Evolutionary conservation across 1,140 invertebrate genomes (phyloP).

Genomic region (Nixonia krombeini): DNA sequence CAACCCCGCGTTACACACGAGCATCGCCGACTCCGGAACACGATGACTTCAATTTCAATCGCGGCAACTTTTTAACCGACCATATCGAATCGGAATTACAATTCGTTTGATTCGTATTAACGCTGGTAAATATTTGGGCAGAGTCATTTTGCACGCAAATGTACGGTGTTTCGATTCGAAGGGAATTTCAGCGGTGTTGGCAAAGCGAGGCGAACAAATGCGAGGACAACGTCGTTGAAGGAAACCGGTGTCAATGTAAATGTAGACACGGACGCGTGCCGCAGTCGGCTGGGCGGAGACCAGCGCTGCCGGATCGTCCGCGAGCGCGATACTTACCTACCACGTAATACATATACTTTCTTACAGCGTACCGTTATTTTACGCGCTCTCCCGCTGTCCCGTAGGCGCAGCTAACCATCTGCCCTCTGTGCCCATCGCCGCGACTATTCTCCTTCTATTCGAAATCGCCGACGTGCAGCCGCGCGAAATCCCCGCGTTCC

Average conservation of each 20-base stretch:
- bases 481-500: constrained; percentile 30
- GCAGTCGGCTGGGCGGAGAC: constrained; percentile 38
- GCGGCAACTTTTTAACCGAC: no score
- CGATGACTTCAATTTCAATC: no score
- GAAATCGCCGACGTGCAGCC: constrained; percentile 23
- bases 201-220: no score
- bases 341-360: constrained; percentile 34
- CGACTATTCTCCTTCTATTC: constrained; percentile 34
- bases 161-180: no score
- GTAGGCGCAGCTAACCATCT: constrained; percentile 36
- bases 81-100: no score
- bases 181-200: no score
- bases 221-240: no score
- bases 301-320: constrained; percentile 34
- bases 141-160: no score
- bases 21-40: no score
- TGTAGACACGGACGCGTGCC: constrained; percentile 25
- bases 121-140: no score
- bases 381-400: constrained; percentile 47
- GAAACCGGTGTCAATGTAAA: background rate
- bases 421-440: constrained; percentile 27
- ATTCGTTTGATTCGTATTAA: no score
- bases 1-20: no score
- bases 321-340: constrained; percentile 34
- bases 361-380: constrained; percentile 46